Conservation (phyloP, 2,888 invertebrate species). For the Merodon equestris region DNA sequence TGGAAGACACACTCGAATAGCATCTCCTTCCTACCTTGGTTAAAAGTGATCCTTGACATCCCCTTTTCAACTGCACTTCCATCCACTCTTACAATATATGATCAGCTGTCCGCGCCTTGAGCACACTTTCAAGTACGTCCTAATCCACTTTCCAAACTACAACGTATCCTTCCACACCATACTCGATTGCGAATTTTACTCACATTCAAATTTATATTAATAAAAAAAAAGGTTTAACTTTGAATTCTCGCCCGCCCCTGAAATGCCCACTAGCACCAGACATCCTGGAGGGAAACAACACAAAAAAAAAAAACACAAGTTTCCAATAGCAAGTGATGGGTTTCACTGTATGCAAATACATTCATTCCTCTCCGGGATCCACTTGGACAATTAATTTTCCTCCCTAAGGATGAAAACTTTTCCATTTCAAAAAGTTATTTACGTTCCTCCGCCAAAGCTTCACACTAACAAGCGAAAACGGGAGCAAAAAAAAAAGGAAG, state of each 20-base stretch:
- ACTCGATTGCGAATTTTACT: not conserved
- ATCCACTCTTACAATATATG: no score
- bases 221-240: slow-evolving; percentile 9
- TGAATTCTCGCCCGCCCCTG: not conserved
- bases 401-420: slow-evolving; percentile 43
- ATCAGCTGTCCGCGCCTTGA: no score
- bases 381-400: slow-evolving; percentile 57
- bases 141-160: no score
- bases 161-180: no score
- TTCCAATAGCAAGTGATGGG: slow-evolving; percentile 32
- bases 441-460: slow-evolving; percentile 14
- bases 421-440: slow-evolving; percentile 42
- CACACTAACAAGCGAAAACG: not conserved
- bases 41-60: no score
- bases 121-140: no score
- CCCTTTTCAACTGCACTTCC: no score
- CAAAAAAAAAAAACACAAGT: slow-evolving; percentile 9
- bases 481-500: not conserved
- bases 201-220: slow-evolving; percentile 12
- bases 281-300: slow-evolving; percentile 23
- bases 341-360: slow-evolving; percentile 40
- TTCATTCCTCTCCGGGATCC: slow-evolving; percentile 14
- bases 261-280: slow-evolving; percentile 36
- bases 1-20: no score
- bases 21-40: no score